Evolutionary conservation across 2,113 vertebrate species (phyloP), one percentile per base, ranked within the genome.

Genomic region (Cinclus cinclus): DNA sequence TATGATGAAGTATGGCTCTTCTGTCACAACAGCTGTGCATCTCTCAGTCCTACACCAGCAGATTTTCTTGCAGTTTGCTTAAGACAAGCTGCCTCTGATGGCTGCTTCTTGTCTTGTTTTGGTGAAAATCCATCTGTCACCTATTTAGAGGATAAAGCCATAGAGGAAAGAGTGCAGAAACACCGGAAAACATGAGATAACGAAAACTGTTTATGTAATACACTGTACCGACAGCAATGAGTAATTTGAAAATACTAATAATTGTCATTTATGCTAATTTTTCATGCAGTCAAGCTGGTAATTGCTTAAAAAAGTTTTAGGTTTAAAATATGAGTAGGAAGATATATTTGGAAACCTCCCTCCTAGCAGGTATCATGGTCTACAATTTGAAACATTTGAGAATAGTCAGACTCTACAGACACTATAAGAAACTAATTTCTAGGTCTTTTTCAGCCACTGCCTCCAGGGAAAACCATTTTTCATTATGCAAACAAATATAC

Each of bases 51-150:
- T 87, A 65, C 30, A 56, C 31, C 33, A 88, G 71, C 64, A 87
- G 53, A 83, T 31, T 85, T 92, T 77, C 90, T 88, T 93, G n/a
- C 70, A 74, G 59, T 89, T 95, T 94, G n/a, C 90, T 92, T 70
- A 59, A 87, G 81, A 80, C 79, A 88, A 59, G 50, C 71, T 95
- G 88, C 83, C 68, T 95, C 87, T 91, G 75, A 90, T 86, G 76
- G 22, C 75, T 94, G 67, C 42, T 88, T 80, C 71, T 86, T 93
- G 78, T 83, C 78, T 90, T 92, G 70, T 70, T 86, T 94, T 94
- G 87, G 85, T 95, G 68, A 74, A 92, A 95, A 88, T 91, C 85
- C 91, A 92, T 85, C 92, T 90, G 82, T 88, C 44, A 83, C 28
- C 19, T 59, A 41, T 68, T 81, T 15, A 76, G 68, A 88, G 74